A percentile compares a stretch with the other conserved stretches of the same genome.
phyloP scores from a whole-genome alignment of 2,888 invertebrate genomes.

The Stratiomys singularior region DNA sequence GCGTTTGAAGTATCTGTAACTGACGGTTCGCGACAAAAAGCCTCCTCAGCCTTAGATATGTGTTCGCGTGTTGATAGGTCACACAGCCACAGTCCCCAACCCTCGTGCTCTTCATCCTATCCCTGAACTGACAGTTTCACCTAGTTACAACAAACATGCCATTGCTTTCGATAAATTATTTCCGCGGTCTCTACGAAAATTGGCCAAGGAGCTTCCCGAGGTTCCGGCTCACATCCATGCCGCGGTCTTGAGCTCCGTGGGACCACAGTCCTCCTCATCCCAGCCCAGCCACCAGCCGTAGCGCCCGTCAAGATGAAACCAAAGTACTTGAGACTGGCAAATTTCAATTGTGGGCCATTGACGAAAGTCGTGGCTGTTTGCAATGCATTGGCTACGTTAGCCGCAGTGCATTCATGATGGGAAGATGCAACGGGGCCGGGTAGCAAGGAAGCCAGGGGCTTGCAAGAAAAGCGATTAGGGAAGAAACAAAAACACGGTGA shows the following conservation, averaged over 20 bases:
- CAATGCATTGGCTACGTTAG: conserved; percentile 4
- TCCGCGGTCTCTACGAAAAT: conserved; percentile 24
- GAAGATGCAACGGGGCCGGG: background rate
- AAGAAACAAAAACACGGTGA: conserved; percentile 39
- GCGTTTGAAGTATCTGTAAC: background rate
- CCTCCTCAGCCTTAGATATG: background rate
- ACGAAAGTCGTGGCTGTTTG: background rate
- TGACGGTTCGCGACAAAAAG: background rate
- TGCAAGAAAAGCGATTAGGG: background rate
- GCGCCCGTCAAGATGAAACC: background rate
- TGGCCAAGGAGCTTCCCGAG: background rate
- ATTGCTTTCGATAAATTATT: conserved; percentile 16
- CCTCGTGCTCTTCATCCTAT: too few relatives aligned
- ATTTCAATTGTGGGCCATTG: conserved; percentile 40
- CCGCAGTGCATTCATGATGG: conserved; percentile 5
- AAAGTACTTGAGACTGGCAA: conserved; percentile 8
- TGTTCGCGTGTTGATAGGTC: background rate
- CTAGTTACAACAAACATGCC: conserved; percentile 30
- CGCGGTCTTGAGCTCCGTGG: too few relatives aligned
- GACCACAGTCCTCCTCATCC: background rate
- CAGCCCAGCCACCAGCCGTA: background rate
- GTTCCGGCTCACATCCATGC: background rate
- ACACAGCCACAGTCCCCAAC: background rate
- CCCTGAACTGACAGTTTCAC: background rate
- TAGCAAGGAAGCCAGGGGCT: background rate